Conservation (phyloP, 2,888 invertebrate genomes). For the Mythimna vitellina region DNA sequence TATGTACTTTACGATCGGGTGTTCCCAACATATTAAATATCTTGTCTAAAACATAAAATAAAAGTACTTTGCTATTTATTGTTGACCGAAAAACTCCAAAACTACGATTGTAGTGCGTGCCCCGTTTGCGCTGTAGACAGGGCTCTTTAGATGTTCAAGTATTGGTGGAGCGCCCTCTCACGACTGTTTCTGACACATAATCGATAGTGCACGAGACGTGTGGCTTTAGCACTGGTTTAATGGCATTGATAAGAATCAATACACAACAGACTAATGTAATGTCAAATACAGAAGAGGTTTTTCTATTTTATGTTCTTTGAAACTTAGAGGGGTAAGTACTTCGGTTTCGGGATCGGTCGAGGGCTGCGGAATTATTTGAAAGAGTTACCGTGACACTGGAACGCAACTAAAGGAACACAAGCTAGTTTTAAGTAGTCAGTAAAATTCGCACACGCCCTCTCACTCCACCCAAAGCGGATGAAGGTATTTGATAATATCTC, state of each 20-base stretch:
- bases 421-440: too few species aligned
- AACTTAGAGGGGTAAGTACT: neutral
- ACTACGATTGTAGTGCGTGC: constrained; percentile 12
- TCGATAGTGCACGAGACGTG: constrained; percentile 68
- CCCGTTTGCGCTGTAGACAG: constrained; percentile 40
- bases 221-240: constrained; percentile 55
- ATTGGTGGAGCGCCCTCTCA: constrained; percentile 67
- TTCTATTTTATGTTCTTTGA: constrained; percentile 16
- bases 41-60: neutral
- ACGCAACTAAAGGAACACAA: too few species aligned
- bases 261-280: constrained; percentile 34
- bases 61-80: neutral
- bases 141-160: constrained; percentile 61
- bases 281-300: constrained; percentile 24
- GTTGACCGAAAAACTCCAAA: constrained; percentile 9
- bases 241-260: constrained; percentile 52
- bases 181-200: constrained; percentile 70
- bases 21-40: neutral
- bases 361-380: too few species aligned
- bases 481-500: too few species aligned
- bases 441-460: too few species aligned
- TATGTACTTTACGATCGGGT: neutral
- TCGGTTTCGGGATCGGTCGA: too few species aligned
- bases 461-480: too few species aligned
- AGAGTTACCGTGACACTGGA: too few species aligned